Evolutionary conservation across 2,113 vertebrate genomes (phyloP).

Genomic region (Chaetodon auriga): DNA sequence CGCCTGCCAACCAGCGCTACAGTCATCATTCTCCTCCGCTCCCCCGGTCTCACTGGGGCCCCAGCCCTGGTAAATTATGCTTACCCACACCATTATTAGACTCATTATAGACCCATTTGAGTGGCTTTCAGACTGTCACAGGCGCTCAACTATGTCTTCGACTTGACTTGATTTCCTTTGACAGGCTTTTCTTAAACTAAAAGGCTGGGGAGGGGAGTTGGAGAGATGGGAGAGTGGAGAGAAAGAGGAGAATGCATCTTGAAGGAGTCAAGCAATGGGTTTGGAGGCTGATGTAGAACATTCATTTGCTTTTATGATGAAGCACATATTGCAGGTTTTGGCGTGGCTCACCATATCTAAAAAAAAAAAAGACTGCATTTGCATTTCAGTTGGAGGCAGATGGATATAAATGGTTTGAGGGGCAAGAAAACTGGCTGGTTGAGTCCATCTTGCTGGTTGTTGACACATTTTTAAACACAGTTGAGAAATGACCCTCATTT

Average conservation of each 20-base stretch:
- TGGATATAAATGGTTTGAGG: constrained; percentile 51
- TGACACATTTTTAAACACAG: constrained; percentile 83
- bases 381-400: constrained; percentile 53
- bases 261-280: constrained; percentile 56
- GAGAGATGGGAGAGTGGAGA: constrained; percentile 46
- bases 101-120: constrained; percentile 83
- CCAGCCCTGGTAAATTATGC: constrained; percentile 78
- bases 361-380: constrained; percentile 57
- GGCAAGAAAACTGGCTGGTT: constrained; percentile 66
- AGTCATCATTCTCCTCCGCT: constrained; percentile 68
- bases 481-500: constrained; percentile 84
- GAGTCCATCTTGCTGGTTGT: constrained; percentile 68
- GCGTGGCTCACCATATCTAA: constrained; percentile 39
- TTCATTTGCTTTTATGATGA: constrained; percentile 78
- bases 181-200: constrained; percentile 82
- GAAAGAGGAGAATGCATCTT: constrained; percentile 68
- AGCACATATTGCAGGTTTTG: constrained; percentile 69
- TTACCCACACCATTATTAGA: constrained; percentile 83
- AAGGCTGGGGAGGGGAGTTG: constrained; percentile 67
- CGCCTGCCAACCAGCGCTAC: constrained; percentile 65
- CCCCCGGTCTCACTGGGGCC: constrained; percentile 64
- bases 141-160: constrained; percentile 79
- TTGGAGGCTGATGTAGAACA: constrained; percentile 75
- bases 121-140: constrained; percentile 83
- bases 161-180: constrained; percentile 81